Evolutionary conservation across 2,888 invertebrate species (phyloP), one percentile per base, ranked within the genome.

Genomic region (Eupsilia transversa): DNA sequence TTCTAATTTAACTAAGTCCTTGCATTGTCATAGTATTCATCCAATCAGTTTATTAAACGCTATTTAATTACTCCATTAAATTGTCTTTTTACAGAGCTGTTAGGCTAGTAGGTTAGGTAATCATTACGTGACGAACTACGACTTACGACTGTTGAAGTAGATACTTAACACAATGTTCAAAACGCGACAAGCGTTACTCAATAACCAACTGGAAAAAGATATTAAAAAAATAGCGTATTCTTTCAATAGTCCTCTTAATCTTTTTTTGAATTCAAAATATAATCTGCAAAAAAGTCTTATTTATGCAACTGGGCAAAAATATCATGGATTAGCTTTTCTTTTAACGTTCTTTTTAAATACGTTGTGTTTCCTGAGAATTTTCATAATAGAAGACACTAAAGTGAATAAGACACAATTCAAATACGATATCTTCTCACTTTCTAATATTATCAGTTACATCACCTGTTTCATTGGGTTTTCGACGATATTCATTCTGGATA

Each of bases 181-280:
- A 54, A 54, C 27, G 17, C 54, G 27, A 17, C 14, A 30, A 54
- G 54, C 14, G 14, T 54, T 30, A 30, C 54, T 54, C 17, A 30
- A 54, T 54, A 54, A 54, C 30, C 17, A 17, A 30, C 27, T 54
- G 27, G 54, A 54, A n/a, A 54, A 54, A 54, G 52, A n/a, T 27
- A 27, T 54, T 14, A 12, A 72, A 56, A 72, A 43, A 46, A 30
- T 73, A 20, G 73, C 74, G 0, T 74, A 59, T 49, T 30, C 72
- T 27, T 59, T 73, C 0, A 73, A 74, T 33, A 5, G 57, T 20
- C 74, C 72, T 33, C 38, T 74, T 10, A 74, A 73, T 33, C 10
- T 73, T 38, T 41, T 46, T 56, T 35, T 73, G 0, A 30, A 12
- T 3, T 57, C 72, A 30, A 72, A 72, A 72, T 72, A 73, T 57